phyloP scores from a whole-genome alignment of 1,140 invertebrate genomes.

The Scaptomyza pallida region DNA sequence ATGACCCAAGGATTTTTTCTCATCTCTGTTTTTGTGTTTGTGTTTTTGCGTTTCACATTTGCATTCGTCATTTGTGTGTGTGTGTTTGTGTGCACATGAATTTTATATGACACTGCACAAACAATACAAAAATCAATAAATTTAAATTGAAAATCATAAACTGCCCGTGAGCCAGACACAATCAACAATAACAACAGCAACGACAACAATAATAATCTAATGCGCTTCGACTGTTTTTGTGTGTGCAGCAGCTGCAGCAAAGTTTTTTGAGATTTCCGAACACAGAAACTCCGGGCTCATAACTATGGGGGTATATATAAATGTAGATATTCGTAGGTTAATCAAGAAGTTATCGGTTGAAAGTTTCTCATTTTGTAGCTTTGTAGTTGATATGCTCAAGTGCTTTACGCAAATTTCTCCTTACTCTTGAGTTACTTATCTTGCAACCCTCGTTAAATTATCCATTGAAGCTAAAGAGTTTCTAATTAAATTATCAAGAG shows the following conservation, averaged over 20 bases:
- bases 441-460: slow-evolving; percentile 12
- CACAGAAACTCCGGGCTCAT: too few species aligned
- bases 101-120: slow-evolving; percentile 50
- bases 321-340: too few species aligned
- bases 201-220: slow-evolving; percentile 7
- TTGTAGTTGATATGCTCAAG: too few species aligned
- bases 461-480: slow-evolving; percentile 39
- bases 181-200: not conserved
- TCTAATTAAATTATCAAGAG: slow-evolving; percentile 59
- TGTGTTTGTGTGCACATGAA: slow-evolving; percentile 41
- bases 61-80: slow-evolving; percentile 48
- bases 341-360: too few species aligned
- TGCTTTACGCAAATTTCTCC: too few species aligned
- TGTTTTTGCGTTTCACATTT: slow-evolving; percentile 47
- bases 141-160: slow-evolving; percentile 74
- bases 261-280: slow-evolving; percentile 36
- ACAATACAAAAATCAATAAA: slow-evolving; percentile 74
- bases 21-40: slow-evolving; percentile 32
- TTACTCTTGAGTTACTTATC: too few species aligned
- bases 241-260: slow-evolving; percentile 20
- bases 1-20: slow-evolving; percentile 58
- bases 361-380: too few species aligned
- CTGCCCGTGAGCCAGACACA: slow-evolving; percentile 6
- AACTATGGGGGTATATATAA: too few species aligned
- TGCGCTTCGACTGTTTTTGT: slow-evolving; percentile 12